phyloP scores from a whole-genome alignment of 1,140 invertebrate species.

The Chironomus tepperi region DNA sequence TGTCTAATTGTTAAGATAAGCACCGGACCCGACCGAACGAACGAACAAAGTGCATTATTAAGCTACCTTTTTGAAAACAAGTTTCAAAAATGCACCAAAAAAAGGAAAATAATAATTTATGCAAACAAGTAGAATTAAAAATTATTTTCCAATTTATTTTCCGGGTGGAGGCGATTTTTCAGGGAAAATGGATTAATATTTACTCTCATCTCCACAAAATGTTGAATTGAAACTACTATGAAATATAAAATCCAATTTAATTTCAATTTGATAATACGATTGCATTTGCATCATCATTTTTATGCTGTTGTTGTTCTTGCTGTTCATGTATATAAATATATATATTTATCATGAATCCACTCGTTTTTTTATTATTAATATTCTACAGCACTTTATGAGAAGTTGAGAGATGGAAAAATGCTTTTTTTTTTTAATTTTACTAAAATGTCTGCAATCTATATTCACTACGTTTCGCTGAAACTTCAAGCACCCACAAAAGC shows the following conservation, averaged over 20 bases:
- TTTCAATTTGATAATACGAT: constrained; percentile 9
- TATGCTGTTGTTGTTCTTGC: background rate
- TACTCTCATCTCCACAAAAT: background rate
- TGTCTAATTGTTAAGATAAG: no score
- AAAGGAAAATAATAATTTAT: no score
- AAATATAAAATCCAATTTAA: background rate
- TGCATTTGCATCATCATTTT: background rate
- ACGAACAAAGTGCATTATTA: no score
- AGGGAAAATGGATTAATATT: constrained; percentile 6
- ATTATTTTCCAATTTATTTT: no score
- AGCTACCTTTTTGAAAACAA: no score
- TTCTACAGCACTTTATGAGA: background rate
- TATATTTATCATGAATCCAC: no score
- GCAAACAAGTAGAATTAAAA: no score
- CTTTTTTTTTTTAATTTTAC: constrained; percentile 9
- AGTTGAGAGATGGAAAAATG: background rate
- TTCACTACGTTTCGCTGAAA: background rate
- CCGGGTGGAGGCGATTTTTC: no score
- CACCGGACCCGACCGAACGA: no score
- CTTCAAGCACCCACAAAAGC: background rate
- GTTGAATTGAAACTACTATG: background rate
- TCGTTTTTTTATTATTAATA: background rate
- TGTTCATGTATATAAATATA: no score
- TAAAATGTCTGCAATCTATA: background rate
- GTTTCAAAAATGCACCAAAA: no score